Conservation (phyloP, 2,113 vertebrate species). For the Hucho hucho region DNA sequence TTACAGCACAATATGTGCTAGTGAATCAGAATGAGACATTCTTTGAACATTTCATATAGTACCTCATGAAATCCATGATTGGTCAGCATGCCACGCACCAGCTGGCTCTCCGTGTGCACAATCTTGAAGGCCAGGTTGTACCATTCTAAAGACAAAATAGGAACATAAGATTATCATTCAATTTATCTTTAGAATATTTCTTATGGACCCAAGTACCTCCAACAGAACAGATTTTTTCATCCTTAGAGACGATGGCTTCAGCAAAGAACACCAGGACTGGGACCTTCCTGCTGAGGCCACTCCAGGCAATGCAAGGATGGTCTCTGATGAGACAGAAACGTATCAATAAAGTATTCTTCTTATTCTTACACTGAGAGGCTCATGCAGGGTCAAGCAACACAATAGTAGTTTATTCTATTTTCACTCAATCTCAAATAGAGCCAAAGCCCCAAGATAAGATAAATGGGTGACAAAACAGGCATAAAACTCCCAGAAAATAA, state of each 20-base stretch:
- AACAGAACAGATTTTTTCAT: conserved; percentile 79
- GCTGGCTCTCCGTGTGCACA: conserved; percentile 91
- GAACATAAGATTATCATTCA: background rate
- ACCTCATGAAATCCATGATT: conserved; percentile 96
- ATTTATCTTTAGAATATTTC: background rate
- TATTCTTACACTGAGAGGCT: background rate
- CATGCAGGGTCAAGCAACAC: background rate
- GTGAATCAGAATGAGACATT: conserved; percentile 11
- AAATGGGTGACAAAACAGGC: background rate
- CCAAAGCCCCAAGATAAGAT: background rate
- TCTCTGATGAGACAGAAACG: conserved; percentile 65
- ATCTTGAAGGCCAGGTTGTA: conserved; percentile 95
- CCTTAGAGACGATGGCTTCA: conserved; percentile 85
- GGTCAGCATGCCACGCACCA: conserved; percentile 87
- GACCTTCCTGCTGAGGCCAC: conserved; percentile 83
- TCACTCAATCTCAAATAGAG: too few species aligned
- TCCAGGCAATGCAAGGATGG: conserved; percentile 85
- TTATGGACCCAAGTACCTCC: conserved; percentile 77
- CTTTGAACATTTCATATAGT: conserved; percentile 24
- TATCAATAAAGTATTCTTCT: background rate
- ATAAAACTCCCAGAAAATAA: background rate
- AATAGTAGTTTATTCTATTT: background rate
- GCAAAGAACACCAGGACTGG: conserved; percentile 89
- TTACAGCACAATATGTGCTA: conserved; percentile 28
- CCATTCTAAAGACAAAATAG: conserved; percentile 73